Evolutionary conservation across 2,888 invertebrate genomes (phyloP), one percentile per base, ranked within the genome.

Genomic region (Eristalis tenax): DNA sequence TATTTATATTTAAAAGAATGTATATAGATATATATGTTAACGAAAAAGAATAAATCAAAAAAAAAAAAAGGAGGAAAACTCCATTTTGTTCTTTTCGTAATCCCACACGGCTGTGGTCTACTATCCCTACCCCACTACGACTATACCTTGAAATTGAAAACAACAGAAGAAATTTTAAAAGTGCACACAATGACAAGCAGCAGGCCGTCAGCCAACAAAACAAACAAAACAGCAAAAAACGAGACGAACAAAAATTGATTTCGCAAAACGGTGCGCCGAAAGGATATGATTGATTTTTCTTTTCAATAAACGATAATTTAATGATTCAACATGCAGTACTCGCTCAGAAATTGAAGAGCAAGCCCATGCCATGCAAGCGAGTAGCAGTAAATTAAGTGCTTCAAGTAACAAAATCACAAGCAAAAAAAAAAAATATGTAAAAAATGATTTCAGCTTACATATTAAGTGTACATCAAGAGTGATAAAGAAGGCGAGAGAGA

Each of bases 101-200:
- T 32, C 32, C 1, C 32, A 8, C 32, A 32, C 32, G 32, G 10
- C 32, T 32, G 32, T 32, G 32, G 32, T 10, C 32, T 8, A 32
- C 32, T 32, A 32, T 8, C 32, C 8, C 18, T 50, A 50, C 50
- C 50, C 50, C 50, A 6, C 38, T 10, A 13, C 38, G 2, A 6
- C 50, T 50, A 50, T 18, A 18, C 18, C 50, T 18, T 18, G 43
- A 43, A n/a, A 43, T 43, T 43, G 40, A 43, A 50, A 50, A 50
- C 11, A 38, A 23, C 61, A 26, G 26, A 56, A 59, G 15, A 38
- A 64, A 65, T 40, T n/a, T 15, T 63, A 74, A 73, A 22, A 70
- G 26, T 69, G 64, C 63, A 78, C 73, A 77, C 75, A 59, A 80
- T 71, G 75, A 75, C 80, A 80, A 80, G 70, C 63, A 71, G 40